These are phyloP conservation scores for Abrostola triplasia DNA, from an alignment of 2,888 invertebrate genomes.

Conservation along the genomic window DNA sequence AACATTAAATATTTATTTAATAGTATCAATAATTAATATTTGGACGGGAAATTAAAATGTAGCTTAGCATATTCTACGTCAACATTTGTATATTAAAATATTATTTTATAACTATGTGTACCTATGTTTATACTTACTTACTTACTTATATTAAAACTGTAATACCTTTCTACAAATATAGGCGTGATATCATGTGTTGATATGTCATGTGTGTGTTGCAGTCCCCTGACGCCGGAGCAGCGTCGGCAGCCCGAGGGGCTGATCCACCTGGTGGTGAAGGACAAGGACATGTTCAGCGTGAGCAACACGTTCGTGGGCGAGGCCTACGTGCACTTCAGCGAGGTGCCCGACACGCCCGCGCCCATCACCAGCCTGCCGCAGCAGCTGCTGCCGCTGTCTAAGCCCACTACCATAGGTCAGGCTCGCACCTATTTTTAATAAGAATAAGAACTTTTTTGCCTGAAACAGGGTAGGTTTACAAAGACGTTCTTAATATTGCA, in stretches of 20 bases:
- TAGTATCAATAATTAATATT: no score
- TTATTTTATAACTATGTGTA: no score
- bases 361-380: slow-evolving; percentile 91
- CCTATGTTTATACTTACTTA: no score
- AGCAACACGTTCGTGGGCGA: slow-evolving; percentile 98
- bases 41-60: no score
- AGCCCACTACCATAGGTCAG: slow-evolving; percentile 91
- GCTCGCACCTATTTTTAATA: no score
- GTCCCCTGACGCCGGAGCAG: slow-evolving; percentile 92
- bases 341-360: slow-evolving; percentile 90
- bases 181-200: not conserved
- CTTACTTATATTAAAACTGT: no score
- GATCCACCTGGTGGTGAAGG: slow-evolving; percentile 97
- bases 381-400: slow-evolving; percentile 91
- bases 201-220: slow-evolving; percentile 62
- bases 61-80: no score
- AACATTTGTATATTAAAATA: no score
- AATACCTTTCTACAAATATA: not conserved
- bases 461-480: no score
- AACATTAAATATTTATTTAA: no score
- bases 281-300: slow-evolving; percentile 97
- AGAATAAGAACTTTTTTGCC: no score
- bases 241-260: slow-evolving; percentile 91
- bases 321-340: slow-evolving; percentile 94
- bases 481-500: no score